Percentiles rank a stretch among this genome's conserved stretches.
These are phyloP conservation scores for Isichthys henryi DNA, from an alignment of 2,113 vertebrate genomes.

Conservation along the genomic window DNA sequence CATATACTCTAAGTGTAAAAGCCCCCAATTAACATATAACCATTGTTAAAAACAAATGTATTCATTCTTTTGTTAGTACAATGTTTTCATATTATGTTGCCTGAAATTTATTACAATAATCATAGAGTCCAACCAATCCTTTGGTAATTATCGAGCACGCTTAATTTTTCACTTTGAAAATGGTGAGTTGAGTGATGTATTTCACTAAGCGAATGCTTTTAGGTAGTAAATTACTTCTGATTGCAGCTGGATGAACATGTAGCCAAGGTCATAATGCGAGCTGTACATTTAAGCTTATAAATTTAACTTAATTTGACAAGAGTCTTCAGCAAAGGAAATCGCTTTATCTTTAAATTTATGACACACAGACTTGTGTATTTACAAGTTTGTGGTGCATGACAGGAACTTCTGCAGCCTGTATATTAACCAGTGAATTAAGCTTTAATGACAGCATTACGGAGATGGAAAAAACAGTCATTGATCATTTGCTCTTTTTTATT, in stretches of 20 bases:
- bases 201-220: not conserved
- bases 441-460: conserved; percentile 40
- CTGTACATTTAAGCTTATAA: conserved; percentile 35
- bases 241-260: conserved; percentile 33
- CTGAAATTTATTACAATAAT: not conserved
- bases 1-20: not conserved
- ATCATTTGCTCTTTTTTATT: conserved; percentile 32
- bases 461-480: conserved; percentile 34
- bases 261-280: conserved; percentile 33
- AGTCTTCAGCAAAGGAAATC: conserved; percentile 30
- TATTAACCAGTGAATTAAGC: conserved; percentile 47
- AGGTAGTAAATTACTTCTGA: conserved; percentile 28
- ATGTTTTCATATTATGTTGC: not conserved
- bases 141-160: not conserved
- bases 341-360: conserved; percentile 33
- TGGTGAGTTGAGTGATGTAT: not conserved
- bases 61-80: not conserved
- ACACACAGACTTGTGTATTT: conserved; percentile 39
- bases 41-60: not conserved
- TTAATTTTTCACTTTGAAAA: not conserved
- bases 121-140: not conserved
- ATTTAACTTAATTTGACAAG: conserved; percentile 30
- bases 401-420: conserved; percentile 37
- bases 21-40: not conserved
- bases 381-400: conserved; percentile 41